Conservation (phyloP, 2,888 invertebrate species). For the Heliconius erato region DNA sequence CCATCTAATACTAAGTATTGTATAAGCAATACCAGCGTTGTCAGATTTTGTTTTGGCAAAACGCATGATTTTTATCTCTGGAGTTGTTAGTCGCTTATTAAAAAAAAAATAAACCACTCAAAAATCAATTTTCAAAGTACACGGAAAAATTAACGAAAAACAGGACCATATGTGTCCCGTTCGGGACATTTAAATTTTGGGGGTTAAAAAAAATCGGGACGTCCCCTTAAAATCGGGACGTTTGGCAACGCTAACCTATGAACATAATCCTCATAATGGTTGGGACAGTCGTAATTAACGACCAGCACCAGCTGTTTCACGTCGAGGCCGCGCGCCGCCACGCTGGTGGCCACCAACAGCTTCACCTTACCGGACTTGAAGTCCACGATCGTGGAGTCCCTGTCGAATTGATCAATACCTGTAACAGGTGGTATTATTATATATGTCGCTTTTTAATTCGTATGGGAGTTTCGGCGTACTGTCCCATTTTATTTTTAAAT, state of each 20-base stretch:
- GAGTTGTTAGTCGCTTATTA: too few species aligned
- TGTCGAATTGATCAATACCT: slow-evolving; percentile 99
- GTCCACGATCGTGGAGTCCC: slow-evolving; percentile 98
- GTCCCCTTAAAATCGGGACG: too few species aligned
- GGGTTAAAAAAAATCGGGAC: too few species aligned
- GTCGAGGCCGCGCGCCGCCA: slow-evolving; percentile 99
- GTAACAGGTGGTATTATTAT: slow-evolving; percentile 82
- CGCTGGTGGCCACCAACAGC: slow-evolving; percentile 98
- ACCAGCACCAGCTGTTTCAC: slow-evolving; percentile 99
- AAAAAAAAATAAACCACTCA: too few species aligned
- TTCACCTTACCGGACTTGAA: slow-evolving; percentile 98
- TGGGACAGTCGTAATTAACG: slow-evolving; percentile 99
- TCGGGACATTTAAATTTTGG: too few species aligned
- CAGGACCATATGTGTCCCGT: too few species aligned
- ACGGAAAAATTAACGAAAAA: too few species aligned
- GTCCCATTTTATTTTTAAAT: slow-evolving; percentile 6
- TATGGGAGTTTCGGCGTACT: slow-evolving; percentile 31
- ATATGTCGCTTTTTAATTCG: slow-evolving; percentile 52
- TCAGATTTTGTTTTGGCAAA: too few species aligned
- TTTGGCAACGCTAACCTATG: slow-evolving; percentile 86
- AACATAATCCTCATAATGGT: slow-evolving; percentile 99
- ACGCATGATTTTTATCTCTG: too few species aligned
- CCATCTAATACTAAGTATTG: neutral
- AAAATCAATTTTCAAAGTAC: too few species aligned
- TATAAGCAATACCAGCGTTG: too few species aligned